These are phyloP conservation scores for Halictus ligatus DNA, from an alignment of 2,888 invertebrate species.

Conservation along the genomic window DNA sequence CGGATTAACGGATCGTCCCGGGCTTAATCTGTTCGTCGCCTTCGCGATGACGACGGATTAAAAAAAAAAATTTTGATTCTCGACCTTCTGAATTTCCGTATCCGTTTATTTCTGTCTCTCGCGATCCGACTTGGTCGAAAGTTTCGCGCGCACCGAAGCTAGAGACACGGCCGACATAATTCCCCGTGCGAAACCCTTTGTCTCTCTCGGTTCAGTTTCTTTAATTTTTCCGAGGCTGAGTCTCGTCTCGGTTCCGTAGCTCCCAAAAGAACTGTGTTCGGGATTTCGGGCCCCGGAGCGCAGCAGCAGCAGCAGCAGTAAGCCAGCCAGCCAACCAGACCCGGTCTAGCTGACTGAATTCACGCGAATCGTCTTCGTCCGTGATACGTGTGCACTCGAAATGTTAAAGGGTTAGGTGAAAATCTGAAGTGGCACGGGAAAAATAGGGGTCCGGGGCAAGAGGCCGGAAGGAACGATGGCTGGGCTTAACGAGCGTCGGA, in stretches of 20 bases:
- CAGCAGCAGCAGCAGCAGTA: not conserved
- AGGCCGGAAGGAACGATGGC: slow-evolving; percentile 41
- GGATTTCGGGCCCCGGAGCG: not conserved
- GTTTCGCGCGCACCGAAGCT: not conserved
- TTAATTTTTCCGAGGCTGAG: slow-evolving; percentile 14
- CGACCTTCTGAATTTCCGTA: not conserved
- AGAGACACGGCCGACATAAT: not conserved
- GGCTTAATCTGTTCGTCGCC: not conserved
- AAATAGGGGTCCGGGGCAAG: slow-evolving; percentile 29
- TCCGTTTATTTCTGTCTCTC: not conserved
- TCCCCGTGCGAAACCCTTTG: not conserved
- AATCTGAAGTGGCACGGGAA: slow-evolving; percentile 31
- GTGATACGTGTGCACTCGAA: slow-evolving; percentile 15
- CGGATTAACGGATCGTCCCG: not conserved
- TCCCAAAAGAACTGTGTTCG: slow-evolving; percentile 6
- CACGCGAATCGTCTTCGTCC: slow-evolving; percentile 24
- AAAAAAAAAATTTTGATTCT: not conserved
- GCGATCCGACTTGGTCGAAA: not conserved
- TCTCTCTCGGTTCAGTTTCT: not conserved
- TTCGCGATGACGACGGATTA: not conserved
- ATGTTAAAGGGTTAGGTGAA: slow-evolving; percentile 30
- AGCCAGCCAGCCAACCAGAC: not conserved
- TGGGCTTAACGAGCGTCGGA: slow-evolving; percentile 43
- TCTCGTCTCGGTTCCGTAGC: slow-evolving; percentile 2
- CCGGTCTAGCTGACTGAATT: not conserved